phyloP scores from a whole-genome alignment of 2,797 vertebrate genomes.

The Emys orbicularis region DNA sequence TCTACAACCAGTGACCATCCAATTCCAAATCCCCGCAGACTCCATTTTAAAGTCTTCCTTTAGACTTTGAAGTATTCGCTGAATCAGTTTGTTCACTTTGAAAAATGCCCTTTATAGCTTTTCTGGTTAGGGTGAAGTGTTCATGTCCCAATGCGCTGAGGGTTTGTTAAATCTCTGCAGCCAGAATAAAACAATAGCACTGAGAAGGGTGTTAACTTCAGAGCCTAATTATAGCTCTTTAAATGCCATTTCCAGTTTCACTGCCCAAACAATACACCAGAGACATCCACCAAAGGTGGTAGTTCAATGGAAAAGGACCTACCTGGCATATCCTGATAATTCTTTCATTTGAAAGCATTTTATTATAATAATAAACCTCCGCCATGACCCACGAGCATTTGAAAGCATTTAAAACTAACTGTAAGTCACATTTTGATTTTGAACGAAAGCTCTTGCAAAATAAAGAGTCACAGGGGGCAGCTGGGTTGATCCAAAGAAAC shows the following conservation, averaged over 20 bases:
- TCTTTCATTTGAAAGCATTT: background rate
- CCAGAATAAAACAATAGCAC: conserved; percentile 30
- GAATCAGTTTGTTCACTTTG: background rate
- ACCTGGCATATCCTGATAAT: background rate
- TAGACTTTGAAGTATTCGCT: background rate
- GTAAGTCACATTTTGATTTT: background rate
- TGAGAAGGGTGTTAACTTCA: conserved; percentile 20
- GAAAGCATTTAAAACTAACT: background rate
- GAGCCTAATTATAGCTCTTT: background rate
- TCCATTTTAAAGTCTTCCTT: background rate
- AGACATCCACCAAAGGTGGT: background rate
- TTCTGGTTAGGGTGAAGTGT: background rate
- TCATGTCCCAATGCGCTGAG: rapidly evolving
- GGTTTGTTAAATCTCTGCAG: conserved; percentile 12
- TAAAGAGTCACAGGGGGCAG: background rate
- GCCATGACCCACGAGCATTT: rapidly evolving
- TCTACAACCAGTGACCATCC: background rate
- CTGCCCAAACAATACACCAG: background rate
- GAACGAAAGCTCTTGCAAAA: background rate
- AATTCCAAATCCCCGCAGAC: background rate
- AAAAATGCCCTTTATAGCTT: background rate
- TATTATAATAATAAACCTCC: background rate
- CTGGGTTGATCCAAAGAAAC: background rate
- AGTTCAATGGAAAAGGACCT: background rate
- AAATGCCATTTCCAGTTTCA: conserved; percentile 16